Base-by-base conservation (phyloP, 2,113 vertebrate species). In the Isichthys henryi region DNA sequence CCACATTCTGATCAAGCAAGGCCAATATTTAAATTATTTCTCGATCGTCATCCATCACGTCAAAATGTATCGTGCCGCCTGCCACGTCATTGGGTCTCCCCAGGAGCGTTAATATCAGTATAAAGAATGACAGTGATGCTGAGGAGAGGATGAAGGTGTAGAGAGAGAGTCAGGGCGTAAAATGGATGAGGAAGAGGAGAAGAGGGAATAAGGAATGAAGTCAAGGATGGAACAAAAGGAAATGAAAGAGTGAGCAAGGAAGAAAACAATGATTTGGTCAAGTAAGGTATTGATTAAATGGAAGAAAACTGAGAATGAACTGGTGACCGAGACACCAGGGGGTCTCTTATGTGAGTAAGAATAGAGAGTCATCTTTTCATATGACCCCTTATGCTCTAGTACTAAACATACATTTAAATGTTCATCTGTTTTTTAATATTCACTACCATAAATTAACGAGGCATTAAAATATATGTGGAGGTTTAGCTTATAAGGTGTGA, bases 401-500 rank as follows among this genome's bases (percentile, higher is more conserved):
- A 48, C 46, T n/a, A 49, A 19, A 27, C 35, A 80, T 15, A 3
- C 74, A 43, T 80, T 17, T 80, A 80, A 7, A 85, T 85, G 45
- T 9, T 45, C 31, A 49, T 84, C 45, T 84, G 35, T 49, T n/a
- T 49, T 85, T 45, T 46, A 70, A 70, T 49, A n/a, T 85, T 85
- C 23, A 49, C 82, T 49, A 49, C 82, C 82, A 49, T 43, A 21
- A 49, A 85, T 85, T 5, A 85, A 85, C 10, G 7, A 11, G n/a
- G 3, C 0, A 85, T 48, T 85, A 48, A 80, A 39, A 85, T 8
- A 21, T 43, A 85, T 21, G 48, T 4, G 39, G 46, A 48, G 46
- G 39, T 19, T 48, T 48, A 85, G 45, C 82, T 31, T 62, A 31
- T 0, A 56, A 93, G 93, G 94, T 91, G 92, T 0, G 6, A 88